Evolutionary conservation across 1,140 invertebrate species (phyloP).

Genomic region (Chionoecetes opilio): DNA sequence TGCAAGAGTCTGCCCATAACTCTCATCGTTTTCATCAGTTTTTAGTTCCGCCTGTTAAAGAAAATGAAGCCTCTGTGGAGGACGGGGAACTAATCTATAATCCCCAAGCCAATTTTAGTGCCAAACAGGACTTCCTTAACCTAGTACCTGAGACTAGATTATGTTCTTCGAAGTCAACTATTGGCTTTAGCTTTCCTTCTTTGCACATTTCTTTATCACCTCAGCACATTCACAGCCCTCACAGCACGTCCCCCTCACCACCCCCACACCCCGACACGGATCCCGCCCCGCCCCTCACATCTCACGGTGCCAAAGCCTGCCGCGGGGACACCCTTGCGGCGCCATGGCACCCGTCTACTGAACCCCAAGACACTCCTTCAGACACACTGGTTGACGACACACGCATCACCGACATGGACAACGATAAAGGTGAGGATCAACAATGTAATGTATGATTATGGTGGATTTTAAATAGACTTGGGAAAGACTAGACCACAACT

Average conservation of each 20-base stretch:
- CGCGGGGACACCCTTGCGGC: constrained; percentile 66
- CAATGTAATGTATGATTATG: too few relatives aligned
- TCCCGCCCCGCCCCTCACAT: neutral
- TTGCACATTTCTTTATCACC: constrained; percentile 57
- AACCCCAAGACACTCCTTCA: neutral
- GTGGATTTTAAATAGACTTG: too few relatives aligned
- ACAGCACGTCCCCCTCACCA: constrained; percentile 10
- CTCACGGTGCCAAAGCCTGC: constrained; percentile 61
- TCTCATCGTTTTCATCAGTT: constrained; percentile 62
- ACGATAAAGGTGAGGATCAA: constrained; percentile 68
- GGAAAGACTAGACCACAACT: too few relatives aligned
- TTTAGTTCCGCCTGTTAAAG: constrained; percentile 58
- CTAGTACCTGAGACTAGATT: constrained; percentile 80
- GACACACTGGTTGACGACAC: constrained; percentile 65
- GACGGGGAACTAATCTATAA: constrained; percentile 54
- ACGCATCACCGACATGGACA: constrained; percentile 61
- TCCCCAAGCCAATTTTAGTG: constrained; percentile 67
- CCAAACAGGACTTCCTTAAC: constrained; percentile 76
- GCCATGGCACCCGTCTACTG: constrained; percentile 70
- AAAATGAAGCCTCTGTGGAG: constrained; percentile 58
- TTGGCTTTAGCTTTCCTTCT: constrained; percentile 64
- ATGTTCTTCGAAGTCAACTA: constrained; percentile 65
- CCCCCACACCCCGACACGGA: neutral
- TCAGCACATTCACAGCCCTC: constrained; percentile 6
- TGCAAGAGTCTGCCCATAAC: constrained; percentile 53